Base-by-base conservation (phyloP, 2,113 vertebrate species). In the Leuciscus idus region DNA sequence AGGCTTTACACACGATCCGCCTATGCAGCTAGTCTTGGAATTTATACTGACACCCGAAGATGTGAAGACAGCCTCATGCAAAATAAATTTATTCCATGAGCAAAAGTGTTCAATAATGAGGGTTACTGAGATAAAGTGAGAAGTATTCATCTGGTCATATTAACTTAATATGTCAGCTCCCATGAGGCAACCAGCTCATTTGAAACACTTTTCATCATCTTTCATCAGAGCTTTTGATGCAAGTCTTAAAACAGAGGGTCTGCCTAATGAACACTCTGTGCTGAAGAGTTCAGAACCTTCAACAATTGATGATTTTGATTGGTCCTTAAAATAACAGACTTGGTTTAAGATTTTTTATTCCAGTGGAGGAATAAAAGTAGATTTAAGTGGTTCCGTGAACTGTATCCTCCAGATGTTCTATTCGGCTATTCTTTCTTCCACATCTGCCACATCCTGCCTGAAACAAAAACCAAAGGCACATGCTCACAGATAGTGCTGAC, bases 321-420 rank as follows among this genome's bases (percentile, higher is more conserved):
- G 68, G 68, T 72, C 33, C 39, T 39, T 39, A 72, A 70, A 72
- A 57, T 57, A 72, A 23, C 19, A 75, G 12, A 17, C 43, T 48
- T 48, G 12, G 11, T 75, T 21, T 75, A 3, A n/a, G 43, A 17
- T 75, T 26, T 75, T 75, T 48, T 48, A 17, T 26, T 28, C 26
- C 23, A 50, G 13, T 23, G 5, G 15, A 55, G 3, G 2, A 77
- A 10, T 33, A 57, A 23, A 77, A 55, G 46, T 55, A 55, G 75
- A 33, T 55, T 77, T 11, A 77, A 77, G 13, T 55, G 26, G 28
- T 55, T 30, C 15, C 75, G 23, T 48, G 43, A 50, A 8, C 50
- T 77, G 50, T 55, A 33, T 33, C 50, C 75, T 57, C 75, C 23
- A 76, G 57, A 86, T 48, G 70, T 76, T 48, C 21, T 50, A 50